A percentile compares a stretch with the other conserved stretches of the same genome.
Conservation (phyloP, 2,113 vertebrate genomes). For the Camelus dromedarius region DNA sequence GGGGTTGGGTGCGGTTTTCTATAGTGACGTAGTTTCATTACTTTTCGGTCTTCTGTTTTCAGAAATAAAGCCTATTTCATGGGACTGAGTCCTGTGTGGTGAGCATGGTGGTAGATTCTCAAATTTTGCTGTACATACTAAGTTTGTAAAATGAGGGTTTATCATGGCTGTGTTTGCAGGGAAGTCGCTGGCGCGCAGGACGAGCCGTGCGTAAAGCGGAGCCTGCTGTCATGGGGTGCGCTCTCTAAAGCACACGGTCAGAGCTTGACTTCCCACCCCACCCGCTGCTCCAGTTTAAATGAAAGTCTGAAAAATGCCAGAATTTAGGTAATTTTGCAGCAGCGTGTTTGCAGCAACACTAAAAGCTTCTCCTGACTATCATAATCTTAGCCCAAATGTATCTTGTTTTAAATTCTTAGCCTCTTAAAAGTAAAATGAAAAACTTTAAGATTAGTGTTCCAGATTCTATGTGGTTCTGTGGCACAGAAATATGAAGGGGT, state of each 20-base stretch:
- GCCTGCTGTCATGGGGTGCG: neutral
- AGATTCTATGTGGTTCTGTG: neutral
- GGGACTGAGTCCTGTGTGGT: neutral
- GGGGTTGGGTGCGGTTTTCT: neutral
- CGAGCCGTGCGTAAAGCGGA: neutral
- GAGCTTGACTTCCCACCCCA: neutral
- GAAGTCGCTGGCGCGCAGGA: neutral
- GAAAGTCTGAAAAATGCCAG: neutral
- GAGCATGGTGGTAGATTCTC: neutral
- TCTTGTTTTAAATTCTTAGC: neutral
- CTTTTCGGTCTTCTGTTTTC: neutral
- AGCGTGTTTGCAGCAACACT: neutral
- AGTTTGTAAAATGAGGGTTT: neutral
- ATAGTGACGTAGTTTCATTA: neutral
- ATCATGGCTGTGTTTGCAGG: neutral
- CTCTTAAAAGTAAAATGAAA: neutral
- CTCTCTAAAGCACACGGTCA: neutral
- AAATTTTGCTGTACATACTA: neutral
- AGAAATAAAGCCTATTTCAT: neutral
- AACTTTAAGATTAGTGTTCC: neutral
- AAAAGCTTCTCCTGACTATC: neutral
- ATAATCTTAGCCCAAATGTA: neutral
- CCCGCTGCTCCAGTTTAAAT: neutral
- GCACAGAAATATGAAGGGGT: neutral
- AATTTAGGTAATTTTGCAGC: neutral